These are phyloP conservation scores for Probaryconus sp. DNA, from an alignment of 1,140 invertebrate genomes.

Conservation along the genomic window DNA sequence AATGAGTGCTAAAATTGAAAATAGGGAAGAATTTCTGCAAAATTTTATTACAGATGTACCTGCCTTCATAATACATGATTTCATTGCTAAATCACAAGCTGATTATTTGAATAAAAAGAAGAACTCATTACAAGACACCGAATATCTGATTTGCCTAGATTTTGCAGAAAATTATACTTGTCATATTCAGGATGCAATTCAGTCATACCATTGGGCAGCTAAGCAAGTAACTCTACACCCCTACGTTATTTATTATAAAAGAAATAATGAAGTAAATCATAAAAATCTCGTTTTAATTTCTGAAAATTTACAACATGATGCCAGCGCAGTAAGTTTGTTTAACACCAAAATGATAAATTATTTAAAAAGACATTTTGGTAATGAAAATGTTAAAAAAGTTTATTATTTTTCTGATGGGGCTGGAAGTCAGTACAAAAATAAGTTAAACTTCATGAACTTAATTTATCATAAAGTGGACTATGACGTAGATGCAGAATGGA, in stretches of 20 bases:
- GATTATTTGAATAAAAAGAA: slow-evolving; percentile 8
- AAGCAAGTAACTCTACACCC: slow-evolving; percentile 19
- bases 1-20: slow-evolving; percentile 19
- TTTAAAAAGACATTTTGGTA: neutral
- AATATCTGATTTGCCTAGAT: slow-evolving; percentile 15
- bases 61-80: slow-evolving; percentile 26
- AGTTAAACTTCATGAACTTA: slow-evolving; percentile 16
- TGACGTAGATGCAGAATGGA: slow-evolving; percentile 1
- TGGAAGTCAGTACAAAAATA: slow-evolving; percentile 15
- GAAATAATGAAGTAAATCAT: slow-evolving; percentile 6
- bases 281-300: slow-evolving; percentile 28
- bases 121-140: neutral
- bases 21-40: slow-evolving; percentile 16
- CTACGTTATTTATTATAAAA: slow-evolving; percentile 28
- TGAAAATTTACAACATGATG: neutral
- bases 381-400: neutral
- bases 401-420: slow-evolving; percentile 11
- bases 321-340: slow-evolving; percentile 1
- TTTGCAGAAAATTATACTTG: slow-evolving; percentile 31
- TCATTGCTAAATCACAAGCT: slow-evolving; percentile 37
- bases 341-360: slow-evolving; percentile 2
- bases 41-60: slow-evolving; percentile 12
- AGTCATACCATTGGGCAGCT: slow-evolving; percentile 4
- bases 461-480: slow-evolving; percentile 5
- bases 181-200: slow-evolving; percentile 22